Percentiles rank a stretch among this genome's conserved stretches.
phyloP scores from a whole-genome alignment of 2,888 invertebrate species.

The Pantelozetes paolii region DNA sequence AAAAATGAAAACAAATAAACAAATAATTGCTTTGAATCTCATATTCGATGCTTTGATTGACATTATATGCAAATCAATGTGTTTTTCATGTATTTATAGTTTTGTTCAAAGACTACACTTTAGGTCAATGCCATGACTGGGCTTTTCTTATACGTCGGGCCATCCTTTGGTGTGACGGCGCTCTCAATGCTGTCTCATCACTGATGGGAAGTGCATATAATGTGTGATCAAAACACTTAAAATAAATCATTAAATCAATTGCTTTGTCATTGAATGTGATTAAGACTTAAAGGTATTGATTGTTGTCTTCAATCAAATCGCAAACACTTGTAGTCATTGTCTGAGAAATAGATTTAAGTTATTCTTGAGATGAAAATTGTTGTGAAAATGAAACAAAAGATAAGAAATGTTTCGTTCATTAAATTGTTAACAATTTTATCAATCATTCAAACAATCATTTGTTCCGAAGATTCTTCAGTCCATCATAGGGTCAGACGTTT shows the following conservation, averaged over 20 bases:
- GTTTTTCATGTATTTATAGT: neutral
- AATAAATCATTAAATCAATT: neutral
- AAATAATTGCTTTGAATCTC: neutral
- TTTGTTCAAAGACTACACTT: neutral
- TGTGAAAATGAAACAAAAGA: neutral
- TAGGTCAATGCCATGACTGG: neutral
- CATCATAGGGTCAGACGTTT: conserved; percentile 32
- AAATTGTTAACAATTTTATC: neutral
- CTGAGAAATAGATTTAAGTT: neutral
- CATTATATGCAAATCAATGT: neutral
- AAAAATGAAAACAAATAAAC: neutral
- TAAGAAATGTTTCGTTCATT: neutral
- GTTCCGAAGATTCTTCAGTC: neutral
- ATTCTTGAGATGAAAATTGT: neutral
- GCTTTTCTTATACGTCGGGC: neutral
- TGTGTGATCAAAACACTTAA: neutral
- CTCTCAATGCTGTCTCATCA: conserved; percentile 15
- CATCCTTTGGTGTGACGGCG: neutral
- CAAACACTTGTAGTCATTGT: neutral
- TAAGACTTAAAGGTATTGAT: too few species aligned
- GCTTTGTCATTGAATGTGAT: conserved; percentile 12
- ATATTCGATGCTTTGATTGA: neutral
- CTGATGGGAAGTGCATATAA: neutral
- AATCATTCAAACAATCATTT: neutral
- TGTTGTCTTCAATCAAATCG: neutral